These are phyloP conservation scores for Ornithoptera alexandrae DNA, from an alignment of 2,888 invertebrate genomes.

Conservation along the genomic window DNA sequence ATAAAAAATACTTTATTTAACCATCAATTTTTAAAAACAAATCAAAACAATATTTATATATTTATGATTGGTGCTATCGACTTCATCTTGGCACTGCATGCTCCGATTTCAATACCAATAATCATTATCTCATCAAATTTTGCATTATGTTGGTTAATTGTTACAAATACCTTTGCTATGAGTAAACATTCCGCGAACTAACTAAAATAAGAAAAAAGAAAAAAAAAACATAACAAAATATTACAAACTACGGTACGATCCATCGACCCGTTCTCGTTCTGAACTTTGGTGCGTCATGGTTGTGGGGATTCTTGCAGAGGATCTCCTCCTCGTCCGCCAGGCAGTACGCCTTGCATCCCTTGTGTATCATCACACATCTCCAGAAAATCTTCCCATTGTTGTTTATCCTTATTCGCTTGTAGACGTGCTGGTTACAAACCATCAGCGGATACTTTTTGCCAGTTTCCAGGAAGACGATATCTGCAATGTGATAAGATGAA, in stretches of 20 bases:
- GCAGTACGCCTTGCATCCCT: constrained; percentile 45
- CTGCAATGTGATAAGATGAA: constrained; percentile 31
- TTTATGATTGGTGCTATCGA: no score
- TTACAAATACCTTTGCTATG: no score
- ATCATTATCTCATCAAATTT: no score
- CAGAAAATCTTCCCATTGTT: constrained; percentile 46
- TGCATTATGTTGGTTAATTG: no score
- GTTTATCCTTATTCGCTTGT: constrained; percentile 46
- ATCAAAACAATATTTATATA: no score
- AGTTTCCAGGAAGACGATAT: constrained; percentile 39
- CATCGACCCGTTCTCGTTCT: constrained; percentile 36
- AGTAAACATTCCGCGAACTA: no score
- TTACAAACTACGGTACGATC: constrained; percentile 18
- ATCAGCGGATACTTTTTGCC: constrained; percentile 48
- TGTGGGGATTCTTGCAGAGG: constrained; percentile 35
- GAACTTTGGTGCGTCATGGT: constrained; percentile 42
- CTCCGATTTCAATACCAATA: no score
- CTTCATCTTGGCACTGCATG: no score
- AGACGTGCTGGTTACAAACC: constrained; percentile 42
- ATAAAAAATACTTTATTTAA: no score
- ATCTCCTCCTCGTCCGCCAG: constrained; percentile 37
- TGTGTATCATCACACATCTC: constrained; percentile 47
- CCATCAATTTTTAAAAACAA: no score
- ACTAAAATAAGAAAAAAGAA: not conserved
- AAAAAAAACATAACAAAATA: not conserved